Conservation (phyloP, 37 sponge, comb jelly and placozoan genomes). For the Theonella swinhoei region DNA sequence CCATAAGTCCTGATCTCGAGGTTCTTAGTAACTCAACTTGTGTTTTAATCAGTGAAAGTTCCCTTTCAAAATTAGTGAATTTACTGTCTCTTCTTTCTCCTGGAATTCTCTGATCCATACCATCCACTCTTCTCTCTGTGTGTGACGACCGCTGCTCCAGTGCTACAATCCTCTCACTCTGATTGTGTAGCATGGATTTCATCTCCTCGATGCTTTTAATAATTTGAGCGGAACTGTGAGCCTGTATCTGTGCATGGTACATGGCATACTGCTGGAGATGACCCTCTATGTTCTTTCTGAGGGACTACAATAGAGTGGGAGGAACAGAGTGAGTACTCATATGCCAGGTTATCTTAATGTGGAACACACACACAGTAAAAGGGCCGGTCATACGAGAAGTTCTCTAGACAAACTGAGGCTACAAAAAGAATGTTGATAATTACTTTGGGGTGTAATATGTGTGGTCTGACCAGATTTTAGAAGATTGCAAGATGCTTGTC, state of each 20-base stretch:
- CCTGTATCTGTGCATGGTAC: slow-evolving; percentile 36
- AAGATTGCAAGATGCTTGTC: too few relatives aligned
- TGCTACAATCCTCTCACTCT: slow-evolving; percentile 8
- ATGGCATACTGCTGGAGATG: slow-evolving; percentile 31
- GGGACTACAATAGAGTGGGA: too few relatives aligned
- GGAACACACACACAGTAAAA: too few relatives aligned
- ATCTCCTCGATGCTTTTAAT: neutral
- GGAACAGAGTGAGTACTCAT: too few relatives aligned
- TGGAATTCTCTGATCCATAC: slow-evolving; percentile 19
- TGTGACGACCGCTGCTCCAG: slow-evolving; percentile 21
- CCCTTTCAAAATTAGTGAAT: too few relatives aligned
- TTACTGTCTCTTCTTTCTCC: too few relatives aligned
- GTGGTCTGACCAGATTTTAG: too few relatives aligned
- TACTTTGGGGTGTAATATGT: too few relatives aligned
- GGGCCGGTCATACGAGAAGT: too few relatives aligned
- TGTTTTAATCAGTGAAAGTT: neutral
- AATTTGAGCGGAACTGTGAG: slow-evolving; percentile 7
- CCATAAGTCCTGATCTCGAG: neutral
- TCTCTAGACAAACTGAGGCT: too few relatives aligned
- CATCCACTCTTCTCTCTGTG: slow-evolving; percentile 14
- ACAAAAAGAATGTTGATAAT: too few relatives aligned
- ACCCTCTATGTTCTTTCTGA: slow-evolving; percentile 2
- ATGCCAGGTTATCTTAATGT: too few relatives aligned
- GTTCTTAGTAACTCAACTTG: neutral
- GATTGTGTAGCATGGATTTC: neutral